These are phyloP conservation scores for Poeciliopsis retropinna DNA, from an alignment of 2,113 vertebrate species.

Conservation along the genomic window DNA sequence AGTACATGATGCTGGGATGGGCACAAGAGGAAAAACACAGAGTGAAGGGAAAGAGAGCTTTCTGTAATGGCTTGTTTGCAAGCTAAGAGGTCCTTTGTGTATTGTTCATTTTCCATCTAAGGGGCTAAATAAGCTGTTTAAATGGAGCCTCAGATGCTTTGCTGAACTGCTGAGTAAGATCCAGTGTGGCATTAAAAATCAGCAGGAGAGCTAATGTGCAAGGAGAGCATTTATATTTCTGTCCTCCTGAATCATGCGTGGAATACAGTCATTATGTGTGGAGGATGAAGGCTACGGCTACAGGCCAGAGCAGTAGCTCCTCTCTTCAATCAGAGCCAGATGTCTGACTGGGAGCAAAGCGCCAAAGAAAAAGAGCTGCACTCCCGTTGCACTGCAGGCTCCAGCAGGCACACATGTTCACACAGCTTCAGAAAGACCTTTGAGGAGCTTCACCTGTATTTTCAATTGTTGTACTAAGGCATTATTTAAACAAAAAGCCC, in stretches of 20 bases:
- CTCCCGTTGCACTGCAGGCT: slow-evolving; percentile 10
- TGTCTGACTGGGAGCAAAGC: slow-evolving; percentile 20
- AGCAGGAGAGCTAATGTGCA: slow-evolving; percentile 41
- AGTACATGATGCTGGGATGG: slow-evolving; percentile 1
- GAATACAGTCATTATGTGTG: slow-evolving; percentile 50
- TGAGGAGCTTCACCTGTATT: not conserved
- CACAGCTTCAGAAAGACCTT: not conserved
- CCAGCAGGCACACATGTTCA: not conserved
- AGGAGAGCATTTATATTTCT: slow-evolving; percentile 17
- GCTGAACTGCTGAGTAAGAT: slow-evolving; percentile 54
- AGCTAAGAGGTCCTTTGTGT: slow-evolving; percentile 45
- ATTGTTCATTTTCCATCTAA: slow-evolving; percentile 24
- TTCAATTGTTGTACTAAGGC: not conserved
- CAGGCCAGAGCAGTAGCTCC: slow-evolving; percentile 23
- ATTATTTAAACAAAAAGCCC: not conserved
- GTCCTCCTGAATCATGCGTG: slow-evolving; percentile 29
- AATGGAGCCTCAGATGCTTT: slow-evolving; percentile 15
- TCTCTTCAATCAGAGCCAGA: slow-evolving; percentile 55
- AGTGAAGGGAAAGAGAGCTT: not conserved
- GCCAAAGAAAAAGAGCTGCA: not conserved
- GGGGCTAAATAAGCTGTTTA: slow-evolving; percentile 50
- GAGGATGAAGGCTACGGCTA: not conserved
- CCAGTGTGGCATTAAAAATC: slow-evolving; percentile 41
- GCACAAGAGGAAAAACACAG: slow-evolving; percentile 13
- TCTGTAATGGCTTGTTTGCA: slow-evolving; percentile 41